Percentiles rank a stretch among this genome's conserved stretches.
phyloP scores from a whole-genome alignment of 2,888 invertebrate species.

The Lottia scabra region DNA sequence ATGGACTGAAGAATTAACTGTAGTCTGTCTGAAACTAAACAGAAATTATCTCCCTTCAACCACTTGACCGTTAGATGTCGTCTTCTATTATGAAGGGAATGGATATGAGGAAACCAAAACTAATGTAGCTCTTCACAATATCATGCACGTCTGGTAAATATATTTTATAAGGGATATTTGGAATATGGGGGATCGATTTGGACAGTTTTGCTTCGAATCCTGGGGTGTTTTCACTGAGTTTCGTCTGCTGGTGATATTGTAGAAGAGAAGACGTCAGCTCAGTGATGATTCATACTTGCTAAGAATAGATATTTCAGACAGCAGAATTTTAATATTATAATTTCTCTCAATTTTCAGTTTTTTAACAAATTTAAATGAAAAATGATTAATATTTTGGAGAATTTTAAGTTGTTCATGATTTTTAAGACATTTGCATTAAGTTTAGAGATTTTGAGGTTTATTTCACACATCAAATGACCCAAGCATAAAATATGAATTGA shows the following conservation, averaged over 20 bases:
- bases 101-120: not conserved
- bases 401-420: too few species aligned
- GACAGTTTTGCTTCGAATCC: not conserved
- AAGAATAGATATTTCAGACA: not conserved
- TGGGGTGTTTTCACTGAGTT: not conserved
- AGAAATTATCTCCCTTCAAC: not conserved
- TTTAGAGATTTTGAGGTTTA: too few species aligned
- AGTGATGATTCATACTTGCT: not conserved
- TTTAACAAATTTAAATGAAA: not conserved
- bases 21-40: too few species aligned
- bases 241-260: not conserved
- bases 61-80: not conserved
- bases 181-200: not conserved
- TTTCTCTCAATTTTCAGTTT: not conserved
- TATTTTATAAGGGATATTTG: not conserved
- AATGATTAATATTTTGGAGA: not conserved
- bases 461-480: too few species aligned
- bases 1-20: too few species aligned
- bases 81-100: not conserved
- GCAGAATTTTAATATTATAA: constrained; percentile 4
- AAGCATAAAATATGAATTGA: too few species aligned
- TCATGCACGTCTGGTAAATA: constrained; percentile 3
- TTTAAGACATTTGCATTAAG: too few species aligned
- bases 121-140: not conserved
- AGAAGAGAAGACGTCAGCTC: not conserved